These are phyloP conservation scores for Electrophaes corylata DNA, from an alignment of 2,888 invertebrate species.

Conservation along the genomic window DNA sequence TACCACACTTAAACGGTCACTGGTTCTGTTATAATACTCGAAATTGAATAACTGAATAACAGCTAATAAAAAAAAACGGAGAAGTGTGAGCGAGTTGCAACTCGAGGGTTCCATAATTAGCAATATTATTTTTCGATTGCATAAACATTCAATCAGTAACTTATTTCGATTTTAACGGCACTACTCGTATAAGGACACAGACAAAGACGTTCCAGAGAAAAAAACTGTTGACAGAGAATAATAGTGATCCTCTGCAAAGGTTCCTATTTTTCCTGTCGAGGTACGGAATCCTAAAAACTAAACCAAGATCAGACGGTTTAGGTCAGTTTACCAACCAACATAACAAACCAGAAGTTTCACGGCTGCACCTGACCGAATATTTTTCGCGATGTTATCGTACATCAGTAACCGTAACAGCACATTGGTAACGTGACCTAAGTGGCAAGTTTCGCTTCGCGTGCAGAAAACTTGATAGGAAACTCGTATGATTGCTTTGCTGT, in stretches of 20 bases:
- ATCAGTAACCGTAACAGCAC: not conserved
- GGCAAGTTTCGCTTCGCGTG: slow-evolving; percentile 20
- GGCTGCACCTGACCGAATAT: not conserved
- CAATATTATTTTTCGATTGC: too few relatives aligned
- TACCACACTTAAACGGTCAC: slow-evolving; percentile 64
- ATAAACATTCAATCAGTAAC: too few relatives aligned
- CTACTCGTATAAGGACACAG: too few relatives aligned
- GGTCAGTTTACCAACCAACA: not conserved
- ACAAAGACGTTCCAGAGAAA: too few relatives aligned
- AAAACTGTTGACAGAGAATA: too few relatives aligned
- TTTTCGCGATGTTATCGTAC: not conserved
- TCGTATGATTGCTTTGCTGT: slow-evolving; percentile 7
- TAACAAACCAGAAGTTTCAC: not conserved
- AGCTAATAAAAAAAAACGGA: slow-evolving; percentile 15
- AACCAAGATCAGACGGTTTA: slow-evolving; percentile 1
- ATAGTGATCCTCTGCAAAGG: too few relatives aligned
- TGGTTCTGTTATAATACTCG: slow-evolving; percentile 46
- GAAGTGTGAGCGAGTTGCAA: too few relatives aligned
- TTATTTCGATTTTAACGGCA: too few relatives aligned
- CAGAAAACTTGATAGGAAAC: slow-evolving; percentile 18
- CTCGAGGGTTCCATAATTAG: too few relatives aligned
- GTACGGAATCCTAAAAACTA: not conserved
- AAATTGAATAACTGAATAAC: slow-evolving; percentile 48
- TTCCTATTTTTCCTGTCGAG: not conserved
- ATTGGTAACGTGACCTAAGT: not conserved